Evolutionary conservation across 2,888 invertebrate genomes (phyloP).

Genomic region (Elysia crispata): DNA sequence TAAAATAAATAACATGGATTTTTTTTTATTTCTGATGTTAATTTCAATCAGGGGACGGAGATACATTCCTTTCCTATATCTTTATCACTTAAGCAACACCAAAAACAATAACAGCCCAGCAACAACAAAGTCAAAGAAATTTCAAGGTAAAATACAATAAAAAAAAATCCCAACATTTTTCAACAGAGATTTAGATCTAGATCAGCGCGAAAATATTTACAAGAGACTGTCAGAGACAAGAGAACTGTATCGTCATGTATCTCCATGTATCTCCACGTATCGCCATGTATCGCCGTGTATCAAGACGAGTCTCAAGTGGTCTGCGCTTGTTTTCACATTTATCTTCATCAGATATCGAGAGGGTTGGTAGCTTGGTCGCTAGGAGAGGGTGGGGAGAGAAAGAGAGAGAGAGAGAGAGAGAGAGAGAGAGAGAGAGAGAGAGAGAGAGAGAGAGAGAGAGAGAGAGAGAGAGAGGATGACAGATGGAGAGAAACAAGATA

Average conservation of each 20-base stretch:
- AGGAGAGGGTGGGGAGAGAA: too few relatives aligned
- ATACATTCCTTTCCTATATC: too few relatives aligned
- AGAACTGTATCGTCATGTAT: neutral
- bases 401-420: conserved; percentile 17
- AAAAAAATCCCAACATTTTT: too few relatives aligned
- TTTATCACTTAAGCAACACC: too few relatives aligned
- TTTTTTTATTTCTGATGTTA: too few relatives aligned
- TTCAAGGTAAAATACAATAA: too few relatives aligned
- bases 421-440: conserved; percentile 26
- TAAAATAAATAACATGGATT: too few relatives aligned
- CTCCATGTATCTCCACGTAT: neutral
- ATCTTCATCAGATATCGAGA: too few relatives aligned
- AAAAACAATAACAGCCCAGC: neutral
- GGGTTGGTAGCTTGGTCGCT: too few relatives aligned
- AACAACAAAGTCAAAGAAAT: neutral
- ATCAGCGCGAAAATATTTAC: too few relatives aligned
- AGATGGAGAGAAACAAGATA: neutral
- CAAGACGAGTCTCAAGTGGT: neutral
- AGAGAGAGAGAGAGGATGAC: conserved; percentile 3
- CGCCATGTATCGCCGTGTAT: neutral
- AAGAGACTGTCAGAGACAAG: neutral
- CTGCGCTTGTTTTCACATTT: neutral
- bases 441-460: conserved; percentile 24
- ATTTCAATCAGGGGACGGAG: too few relatives aligned
- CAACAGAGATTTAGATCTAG: too few relatives aligned